Evolutionary conservation across 23 tunicate genomes (phyloP).

Genomic region (Diplosoma virens): DNA sequence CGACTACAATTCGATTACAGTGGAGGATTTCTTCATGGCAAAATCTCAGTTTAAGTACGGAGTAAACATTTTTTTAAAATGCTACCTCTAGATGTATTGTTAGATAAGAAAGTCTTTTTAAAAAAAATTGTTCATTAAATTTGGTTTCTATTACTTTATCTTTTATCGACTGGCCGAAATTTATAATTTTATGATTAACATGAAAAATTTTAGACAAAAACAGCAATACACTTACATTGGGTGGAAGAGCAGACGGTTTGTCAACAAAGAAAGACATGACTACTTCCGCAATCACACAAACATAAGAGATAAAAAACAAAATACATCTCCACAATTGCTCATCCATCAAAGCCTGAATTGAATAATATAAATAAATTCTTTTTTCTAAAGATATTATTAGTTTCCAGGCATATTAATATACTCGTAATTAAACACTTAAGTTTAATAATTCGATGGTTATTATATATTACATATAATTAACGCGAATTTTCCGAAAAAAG

Average conservation of each 20-base stretch:
- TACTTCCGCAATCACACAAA: slow-evolving; percentile 8
- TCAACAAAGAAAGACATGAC: slow-evolving; percentile 32
- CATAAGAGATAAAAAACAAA: slow-evolving; percentile 14
- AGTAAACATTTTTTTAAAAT: too few species aligned
- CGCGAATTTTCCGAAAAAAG: too few species aligned
- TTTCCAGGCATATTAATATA: too few species aligned
- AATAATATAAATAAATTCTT: neutral
- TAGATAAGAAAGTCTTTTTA: too few species aligned
- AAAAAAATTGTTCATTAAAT: neutral
- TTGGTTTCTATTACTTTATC: neutral
- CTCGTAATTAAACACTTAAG: too few species aligned
- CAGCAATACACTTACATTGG: slow-evolving; percentile 30
- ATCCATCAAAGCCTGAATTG: slow-evolving; percentile 2
- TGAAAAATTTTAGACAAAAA: neutral
- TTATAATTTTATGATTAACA: neutral
- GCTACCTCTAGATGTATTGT: too few species aligned
- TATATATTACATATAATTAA: too few species aligned
- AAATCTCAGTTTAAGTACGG: too few species aligned
- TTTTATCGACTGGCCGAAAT: neutral
- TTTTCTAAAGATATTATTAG: too few species aligned
- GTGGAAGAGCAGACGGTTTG: slow-evolving; percentile 12
- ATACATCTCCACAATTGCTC: slow-evolving; percentile 22
- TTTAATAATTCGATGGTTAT: too few species aligned
- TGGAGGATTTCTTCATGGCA: too few species aligned
- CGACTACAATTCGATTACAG: too few species aligned